These are phyloP conservation scores for Semaprochilodus insignis DNA, from an alignment of 2,797 vertebrate species.

Conservation along the genomic window DNA sequence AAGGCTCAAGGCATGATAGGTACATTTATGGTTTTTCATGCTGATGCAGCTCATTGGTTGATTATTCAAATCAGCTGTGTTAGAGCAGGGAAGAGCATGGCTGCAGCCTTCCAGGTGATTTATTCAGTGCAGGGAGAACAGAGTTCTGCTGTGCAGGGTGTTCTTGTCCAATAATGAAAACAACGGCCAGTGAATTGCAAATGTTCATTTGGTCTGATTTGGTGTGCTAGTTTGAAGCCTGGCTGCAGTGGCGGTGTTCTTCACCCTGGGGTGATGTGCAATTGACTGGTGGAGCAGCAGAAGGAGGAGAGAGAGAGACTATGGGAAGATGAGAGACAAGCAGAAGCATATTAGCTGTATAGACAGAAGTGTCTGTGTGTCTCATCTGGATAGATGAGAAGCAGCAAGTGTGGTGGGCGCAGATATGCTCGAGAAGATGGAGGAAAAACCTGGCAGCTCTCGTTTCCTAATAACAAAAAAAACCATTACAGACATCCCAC, in stretches of 20 bases:
- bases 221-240: not conserved
- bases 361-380: constrained; percentile 1
- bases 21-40: not conserved
- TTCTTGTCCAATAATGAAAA: not conserved
- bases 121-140: not conserved
- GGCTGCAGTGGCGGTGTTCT: not conserved
- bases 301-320: not conserved
- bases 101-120: not conserved
- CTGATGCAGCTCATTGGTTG: not conserved
- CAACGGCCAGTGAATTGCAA: not conserved
- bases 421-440: constrained; percentile 17
- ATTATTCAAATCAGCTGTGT: not conserved
- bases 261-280: not conserved
- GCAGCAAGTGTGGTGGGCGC: constrained; percentile 40
- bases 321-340: not conserved
- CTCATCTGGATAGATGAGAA: constrained; percentile 33
- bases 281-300: not conserved
- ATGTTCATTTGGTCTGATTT: constrained; percentile 6
- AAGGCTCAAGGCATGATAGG: not conserved
- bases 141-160: not conserved
- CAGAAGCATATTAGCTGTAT: not conserved
- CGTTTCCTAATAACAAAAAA: not conserved
- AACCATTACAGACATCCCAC: not conserved
- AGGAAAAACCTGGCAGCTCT: not conserved
- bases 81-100: not conserved